Evolutionary conservation across 2,888 invertebrate species (phyloP).

Genomic region (Labia minor): DNA sequence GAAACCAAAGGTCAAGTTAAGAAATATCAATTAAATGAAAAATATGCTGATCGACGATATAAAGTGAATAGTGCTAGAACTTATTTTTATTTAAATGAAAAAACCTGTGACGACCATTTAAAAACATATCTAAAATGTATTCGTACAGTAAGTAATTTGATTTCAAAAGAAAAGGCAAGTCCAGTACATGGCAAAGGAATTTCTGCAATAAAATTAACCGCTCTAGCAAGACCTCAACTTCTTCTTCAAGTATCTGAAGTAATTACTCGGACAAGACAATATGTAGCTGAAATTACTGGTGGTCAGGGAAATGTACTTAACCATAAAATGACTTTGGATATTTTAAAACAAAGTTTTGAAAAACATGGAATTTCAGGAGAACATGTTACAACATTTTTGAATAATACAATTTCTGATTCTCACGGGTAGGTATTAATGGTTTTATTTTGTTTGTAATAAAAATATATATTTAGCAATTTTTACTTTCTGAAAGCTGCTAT

Average conservation of each 20-base stretch:
- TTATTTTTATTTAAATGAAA: slow-evolving; percentile 97
- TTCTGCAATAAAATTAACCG: slow-evolving; percentile 94
- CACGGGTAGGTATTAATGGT: slow-evolving; percentile 69
- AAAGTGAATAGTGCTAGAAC: slow-evolving; percentile 91
- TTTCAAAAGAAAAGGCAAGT: slow-evolving; percentile 42
- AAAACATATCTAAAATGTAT: slow-evolving; percentile 89
- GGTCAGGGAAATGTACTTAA: slow-evolving; percentile 77
- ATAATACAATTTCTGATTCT: slow-evolving; percentile 82
- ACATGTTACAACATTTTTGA: slow-evolving; percentile 77
- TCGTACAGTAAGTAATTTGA: slow-evolving; percentile 78
- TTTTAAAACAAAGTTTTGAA: slow-evolving; percentile 73
- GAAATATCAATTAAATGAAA: slow-evolving; percentile 76
- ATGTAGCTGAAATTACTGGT: slow-evolving; percentile 85
- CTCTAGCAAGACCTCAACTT: slow-evolving; percentile 91
- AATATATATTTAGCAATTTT: background rate
- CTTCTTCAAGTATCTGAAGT: slow-evolving; percentile 96
- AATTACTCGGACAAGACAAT: slow-evolving; percentile 86
- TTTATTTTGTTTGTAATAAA: too few species aligned
- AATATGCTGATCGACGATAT: slow-evolving; percentile 89
- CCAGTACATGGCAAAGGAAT: slow-evolving; percentile 90
- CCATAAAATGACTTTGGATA: slow-evolving; percentile 76
- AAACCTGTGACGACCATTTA: slow-evolving; percentile 94
- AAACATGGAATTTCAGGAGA: slow-evolving; percentile 60
- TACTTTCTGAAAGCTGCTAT: background rate
- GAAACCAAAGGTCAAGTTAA: slow-evolving; percentile 26